phyloP scores from a whole-genome alignment of 2,797 vertebrate genomes.

The Bradypodion pumilum region DNA sequence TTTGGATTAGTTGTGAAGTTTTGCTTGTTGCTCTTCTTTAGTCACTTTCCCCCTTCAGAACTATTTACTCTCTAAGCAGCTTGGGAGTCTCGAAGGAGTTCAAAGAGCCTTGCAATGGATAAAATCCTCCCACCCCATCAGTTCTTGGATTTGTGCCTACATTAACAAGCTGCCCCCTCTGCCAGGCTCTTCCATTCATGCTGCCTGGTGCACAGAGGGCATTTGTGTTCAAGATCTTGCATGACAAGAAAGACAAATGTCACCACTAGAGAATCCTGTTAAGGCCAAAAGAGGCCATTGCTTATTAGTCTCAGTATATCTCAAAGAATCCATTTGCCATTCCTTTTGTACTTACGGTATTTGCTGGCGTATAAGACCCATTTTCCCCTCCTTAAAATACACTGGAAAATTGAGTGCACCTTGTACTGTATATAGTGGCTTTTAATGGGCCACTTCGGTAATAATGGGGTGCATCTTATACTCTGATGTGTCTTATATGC shows the following conservation, averaged over 20 bases:
- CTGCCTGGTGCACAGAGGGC: constrained; percentile 16
- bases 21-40: not conserved
- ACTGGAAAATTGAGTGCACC: too few relatives aligned
- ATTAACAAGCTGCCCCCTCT: constrained; percentile 32
- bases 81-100: constrained; percentile 13
- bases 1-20: too few relatives aligned
- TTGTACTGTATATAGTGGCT: too few relatives aligned
- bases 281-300: accelerated
- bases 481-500: too few relatives aligned
- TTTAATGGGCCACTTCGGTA: too few relatives aligned
- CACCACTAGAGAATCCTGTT: not conserved
- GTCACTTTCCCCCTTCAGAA: constrained; percentile 9
- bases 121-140: constrained; percentile 5
- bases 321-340: not conserved
- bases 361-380: too few relatives aligned
- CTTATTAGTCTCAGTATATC: not conserved
- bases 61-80: constrained; percentile 27
- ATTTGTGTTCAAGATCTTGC: not conserved
- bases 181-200: constrained; percentile 9
- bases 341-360: not conserved
- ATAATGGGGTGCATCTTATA: too few relatives aligned
- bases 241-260: not conserved
- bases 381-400: too few relatives aligned
- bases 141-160: constrained; percentile 40
- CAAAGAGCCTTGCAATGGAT: constrained; percentile 17